Conservation (phyloP, 2,888 invertebrate species). For the Drosophila setosimentum region DNA sequence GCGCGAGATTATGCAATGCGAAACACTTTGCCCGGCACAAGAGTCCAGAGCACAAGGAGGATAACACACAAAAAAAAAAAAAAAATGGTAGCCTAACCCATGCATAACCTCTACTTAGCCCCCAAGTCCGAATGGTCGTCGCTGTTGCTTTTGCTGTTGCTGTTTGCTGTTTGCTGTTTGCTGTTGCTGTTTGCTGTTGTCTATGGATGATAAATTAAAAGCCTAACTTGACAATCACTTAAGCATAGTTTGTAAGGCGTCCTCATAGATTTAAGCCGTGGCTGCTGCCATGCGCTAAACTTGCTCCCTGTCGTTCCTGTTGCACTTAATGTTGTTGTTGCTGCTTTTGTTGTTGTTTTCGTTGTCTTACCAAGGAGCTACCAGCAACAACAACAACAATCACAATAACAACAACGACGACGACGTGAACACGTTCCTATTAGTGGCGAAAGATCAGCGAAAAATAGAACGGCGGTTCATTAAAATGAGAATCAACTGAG, state of each 20-base stretch:
- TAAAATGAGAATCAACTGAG: slow-evolving; percentile 79
- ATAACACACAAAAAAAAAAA: slow-evolving; percentile 13
- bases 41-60: slow-evolving; percentile 25
- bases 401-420: slow-evolving; percentile 35
- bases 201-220: slow-evolving; percentile 85
- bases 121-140: slow-evolving; percentile 51
- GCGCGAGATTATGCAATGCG: slow-evolving; percentile 76
- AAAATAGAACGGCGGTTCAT: slow-evolving; percentile 84
- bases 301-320: slow-evolving; percentile 60
- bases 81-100: slow-evolving; percentile 74
- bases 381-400: slow-evolving; percentile 32
- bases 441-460: slow-evolving; percentile 83
- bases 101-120: slow-evolving; percentile 78
- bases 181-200: slow-evolving; percentile 69
- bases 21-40: slow-evolving; percentile 70
- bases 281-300: slow-evolving; percentile 56
- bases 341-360: slow-evolving; percentile 51
- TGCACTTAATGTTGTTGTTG: slow-evolving; percentile 27
- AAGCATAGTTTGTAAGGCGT: slow-evolving; percentile 84
- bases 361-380: slow-evolving; percentile 57
- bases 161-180: no score
- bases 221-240: slow-evolving; percentile 85
- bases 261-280: slow-evolving; percentile 79
- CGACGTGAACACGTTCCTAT: slow-evolving; percentile 81
- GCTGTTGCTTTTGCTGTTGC: slow-evolving; percentile 54